Base-by-base conservation (phyloP, 2,113 vertebrate species). In the Climacteris rufus region DNA sequence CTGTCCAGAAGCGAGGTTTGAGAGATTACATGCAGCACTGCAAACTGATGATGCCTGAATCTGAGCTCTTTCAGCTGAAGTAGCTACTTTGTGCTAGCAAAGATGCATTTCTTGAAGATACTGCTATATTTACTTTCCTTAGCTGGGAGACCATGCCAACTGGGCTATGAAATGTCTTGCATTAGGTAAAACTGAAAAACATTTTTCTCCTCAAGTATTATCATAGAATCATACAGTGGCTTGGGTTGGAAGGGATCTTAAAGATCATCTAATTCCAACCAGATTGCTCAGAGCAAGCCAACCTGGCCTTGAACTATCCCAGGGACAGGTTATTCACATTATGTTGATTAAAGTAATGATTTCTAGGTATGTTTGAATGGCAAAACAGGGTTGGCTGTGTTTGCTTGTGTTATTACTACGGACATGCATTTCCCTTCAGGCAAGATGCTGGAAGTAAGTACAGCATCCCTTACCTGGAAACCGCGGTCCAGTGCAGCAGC, bases 161-260 rank as follows among this genome's bases (percentile, higher is more conserved):
- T 8, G 3, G 0, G 0, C 65, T 63, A 11, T 3, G 1, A 70
- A 74, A 22, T 25, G 15, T 5, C n/a, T 64, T 2, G 1, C 33
- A 23, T 49, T 30, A 35, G 24, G 5, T 86, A 31, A 84, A 89
- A 80, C 6, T 68, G 28, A 37, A 91, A 82, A 80, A 21, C 1
- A 5, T 56, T 63, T 77, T 66, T 31, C 35, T 50, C 33, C 44
- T 69, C 24, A 49, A 33, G 18, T 35, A 11, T 18, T 27, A 22
- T 27, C 30, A 49, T 14, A 50, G 44, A 80, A 59, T 27, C 44
- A 28, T 28, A 42, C 47, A 63, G 56, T 13, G n/a, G 9, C 9
- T 61, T 61, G 35, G 13, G 7, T 14, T 56, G 49, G 35, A 83
- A 63, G 10, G 22, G 49, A 63, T 27, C 8, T 23, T 83, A 56